A percentile compares a stretch with the other conserved stretches of the same genome.
Evolutionary conservation across 2,888 invertebrate genomes (phyloP).

Genomic region (Drosophila mettleri): DNA sequence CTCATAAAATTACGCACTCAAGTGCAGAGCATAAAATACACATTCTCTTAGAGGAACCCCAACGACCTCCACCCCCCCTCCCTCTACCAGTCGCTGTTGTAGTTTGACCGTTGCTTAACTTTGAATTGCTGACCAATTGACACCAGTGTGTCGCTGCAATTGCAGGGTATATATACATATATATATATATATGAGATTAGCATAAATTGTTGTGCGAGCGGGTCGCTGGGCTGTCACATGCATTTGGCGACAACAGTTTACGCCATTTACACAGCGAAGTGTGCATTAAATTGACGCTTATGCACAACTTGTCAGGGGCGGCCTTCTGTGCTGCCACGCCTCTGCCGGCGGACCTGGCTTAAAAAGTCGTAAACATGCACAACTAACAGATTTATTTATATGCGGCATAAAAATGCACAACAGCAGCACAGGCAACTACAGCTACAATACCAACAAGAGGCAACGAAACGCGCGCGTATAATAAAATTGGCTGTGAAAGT

Average conservation of each 20-base stretch:
- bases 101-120: slow-evolving; percentile 58
- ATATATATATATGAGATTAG: slow-evolving; percentile 64
- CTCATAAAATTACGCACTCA: slow-evolving; percentile 78
- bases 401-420: slow-evolving; percentile 78
- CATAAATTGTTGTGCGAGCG: slow-evolving; percentile 56
- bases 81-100: slow-evolving; percentile 11
- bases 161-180: slow-evolving; percentile 28
- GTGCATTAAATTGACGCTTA: slow-evolving; percentile 76
- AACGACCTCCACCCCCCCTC: background rate
- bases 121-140: slow-evolving; percentile 66
- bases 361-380: slow-evolving; percentile 79
- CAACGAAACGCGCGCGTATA: slow-evolving; percentile 62
- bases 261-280: slow-evolving; percentile 78
- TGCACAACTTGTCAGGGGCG: slow-evolving; percentile 65
- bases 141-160: slow-evolving; percentile 29
- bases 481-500: slow-evolving; percentile 80
- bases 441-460: slow-evolving; percentile 44
- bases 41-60: slow-evolving; percentile 43
- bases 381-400: slow-evolving; percentile 81
- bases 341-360: slow-evolving; percentile 56
- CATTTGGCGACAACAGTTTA: slow-evolving; percentile 65
- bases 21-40: slow-evolving; percentile 77
- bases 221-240: slow-evolving; percentile 24
- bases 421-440: slow-evolving; percentile 32
- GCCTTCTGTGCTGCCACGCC: background rate